A percentile compares a stretch with the other conserved stretches of the same genome.
These are phyloP conservation scores for Gymnocheta viridis DNA, from an alignment of 2,888 invertebrate genomes.

Conservation along the genomic window DNA sequence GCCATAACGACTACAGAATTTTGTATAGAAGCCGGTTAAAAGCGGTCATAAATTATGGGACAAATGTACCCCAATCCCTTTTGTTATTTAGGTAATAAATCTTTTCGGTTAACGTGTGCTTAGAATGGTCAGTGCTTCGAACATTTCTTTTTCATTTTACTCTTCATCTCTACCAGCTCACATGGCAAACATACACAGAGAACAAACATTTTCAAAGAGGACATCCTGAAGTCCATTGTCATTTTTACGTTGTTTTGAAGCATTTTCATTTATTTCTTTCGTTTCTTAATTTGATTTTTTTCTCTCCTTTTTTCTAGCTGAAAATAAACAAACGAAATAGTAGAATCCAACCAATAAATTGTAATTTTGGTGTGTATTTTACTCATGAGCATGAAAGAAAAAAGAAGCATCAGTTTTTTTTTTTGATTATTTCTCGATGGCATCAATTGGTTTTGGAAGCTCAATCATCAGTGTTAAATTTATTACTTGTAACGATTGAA, in stretches of 20 bases:
- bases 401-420: constrained; percentile 2
- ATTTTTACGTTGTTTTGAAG: constrained; percentile 64
- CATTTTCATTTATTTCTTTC: constrained; percentile 52
- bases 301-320: constrained; percentile 1
- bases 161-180: constrained; percentile 22
- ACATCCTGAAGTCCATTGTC: constrained; percentile 66
- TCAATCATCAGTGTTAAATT: constrained; percentile 70
- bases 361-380: constrained; percentile 61
- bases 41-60: constrained; percentile 71
- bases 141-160: neutral
- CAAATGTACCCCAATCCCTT: constrained; percentile 72
- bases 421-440: neutral
- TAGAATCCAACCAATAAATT: constrained; percentile 64
- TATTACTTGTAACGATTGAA: constrained; percentile 71
- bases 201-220: constrained; percentile 42
- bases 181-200: constrained; percentile 33
- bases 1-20: constrained; percentile 13
- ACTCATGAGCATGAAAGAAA: constrained; percentile 23
- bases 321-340: constrained; percentile 46
- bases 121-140: constrained; percentile 62
- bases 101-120: constrained; percentile 71
- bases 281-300: constrained; percentile 1
- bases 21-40: constrained; percentile 62
- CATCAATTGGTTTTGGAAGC: constrained; percentile 69
- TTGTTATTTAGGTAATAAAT: constrained; percentile 73